Base-by-base conservation (phyloP, 1,140 invertebrate species). In the Drosophila quadrilineata region DNA sequence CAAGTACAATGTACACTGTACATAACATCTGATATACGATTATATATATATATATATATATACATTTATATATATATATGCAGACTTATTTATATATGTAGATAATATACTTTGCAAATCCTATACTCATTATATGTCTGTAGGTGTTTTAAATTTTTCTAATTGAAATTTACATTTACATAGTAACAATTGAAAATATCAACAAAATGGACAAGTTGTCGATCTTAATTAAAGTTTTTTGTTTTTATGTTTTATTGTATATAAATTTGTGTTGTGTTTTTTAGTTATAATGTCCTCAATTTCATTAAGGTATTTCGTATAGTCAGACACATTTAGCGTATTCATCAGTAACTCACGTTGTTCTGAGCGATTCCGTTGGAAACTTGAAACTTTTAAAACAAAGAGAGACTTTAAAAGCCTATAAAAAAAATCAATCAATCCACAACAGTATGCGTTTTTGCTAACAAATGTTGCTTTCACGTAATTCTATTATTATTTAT, bases 271-370 rank as follows among this genome's bases (percentile, higher is more conserved):
- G 24, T 31, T 28, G 24, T 3, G 3, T 43, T 12, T 6, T 6
- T 4, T 19, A 12, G 22, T 1, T 1, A 14, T 10, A 19, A 9
- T n/a, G 6, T 19, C 19, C 63, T 40, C 40, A 60, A 66, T 66
- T 60, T 31, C 1, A 60, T 60, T 46, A 52, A 26, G 40, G 56
- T 19, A n/a, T n/a, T 52, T 60, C 12, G 29, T 36, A 49, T 28
- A 65, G 35, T 40, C 56, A 19, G 29, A 35, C 29, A 38, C 10
- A 16, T 28, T 46, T 16, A 1, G 14, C 12, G 33, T 16, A 16
- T 12, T 16, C 33, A n/a, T n/a, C n/a, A n/a, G n/a, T n/a, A n/a
- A n/a, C n/a, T n/a, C n/a, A n/a, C n/a, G n/a, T n/a, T n/a, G n/a
- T n/a, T n/a, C n/a, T n/a, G n/a, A n/a, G n/a, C n/a, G n/a, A n/a